These are phyloP conservation scores for Agapornis canus DNA, from an alignment of 2,797 vertebrate species.

Conservation along the genomic window DNA sequence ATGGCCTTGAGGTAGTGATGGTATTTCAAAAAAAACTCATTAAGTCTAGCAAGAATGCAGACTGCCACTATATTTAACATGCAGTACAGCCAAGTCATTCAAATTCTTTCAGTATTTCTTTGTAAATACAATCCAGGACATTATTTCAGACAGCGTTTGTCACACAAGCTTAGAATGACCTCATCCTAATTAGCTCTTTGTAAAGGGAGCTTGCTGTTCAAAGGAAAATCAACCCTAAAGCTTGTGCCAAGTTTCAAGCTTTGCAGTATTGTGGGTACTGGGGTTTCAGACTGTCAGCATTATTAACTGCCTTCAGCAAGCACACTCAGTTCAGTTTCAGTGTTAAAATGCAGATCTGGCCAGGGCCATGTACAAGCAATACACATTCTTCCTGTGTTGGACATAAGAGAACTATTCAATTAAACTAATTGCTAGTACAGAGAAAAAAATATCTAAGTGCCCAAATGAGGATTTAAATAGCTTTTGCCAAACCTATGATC, in stretches of 20 bases:
- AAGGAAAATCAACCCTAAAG: neutral
- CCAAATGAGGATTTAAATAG: neutral
- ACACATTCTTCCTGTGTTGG: neutral
- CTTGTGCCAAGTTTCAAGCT: neutral
- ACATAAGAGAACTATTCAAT: neutral
- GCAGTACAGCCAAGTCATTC: neutral
- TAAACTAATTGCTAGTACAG: neutral
- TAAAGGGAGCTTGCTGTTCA: neutral
- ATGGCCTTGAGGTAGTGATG: neutral
- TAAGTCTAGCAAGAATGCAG: neutral
- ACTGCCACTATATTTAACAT: neutral
- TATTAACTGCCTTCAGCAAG: neutral
- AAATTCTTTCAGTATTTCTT: neutral
- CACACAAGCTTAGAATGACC: neutral
- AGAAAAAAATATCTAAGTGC: neutral
- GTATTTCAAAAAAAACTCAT: conserved; percentile 14
- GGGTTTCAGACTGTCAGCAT: neutral
- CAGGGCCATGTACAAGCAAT: neutral
- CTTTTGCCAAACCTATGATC: conserved; percentile 34
- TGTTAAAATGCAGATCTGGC: neutral
- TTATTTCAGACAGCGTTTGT: neutral
- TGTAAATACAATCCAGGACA: neutral
- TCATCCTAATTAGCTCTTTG: conserved; percentile 1
- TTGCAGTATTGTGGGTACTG: neutral
- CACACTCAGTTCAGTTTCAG: neutral